Evolutionary conservation across 30 jellyfish, hydroid and myxozoan genomes (phyloP), one percentile per base, ranked within the genome.

Genomic region (Catostylus mosaicus): DNA sequence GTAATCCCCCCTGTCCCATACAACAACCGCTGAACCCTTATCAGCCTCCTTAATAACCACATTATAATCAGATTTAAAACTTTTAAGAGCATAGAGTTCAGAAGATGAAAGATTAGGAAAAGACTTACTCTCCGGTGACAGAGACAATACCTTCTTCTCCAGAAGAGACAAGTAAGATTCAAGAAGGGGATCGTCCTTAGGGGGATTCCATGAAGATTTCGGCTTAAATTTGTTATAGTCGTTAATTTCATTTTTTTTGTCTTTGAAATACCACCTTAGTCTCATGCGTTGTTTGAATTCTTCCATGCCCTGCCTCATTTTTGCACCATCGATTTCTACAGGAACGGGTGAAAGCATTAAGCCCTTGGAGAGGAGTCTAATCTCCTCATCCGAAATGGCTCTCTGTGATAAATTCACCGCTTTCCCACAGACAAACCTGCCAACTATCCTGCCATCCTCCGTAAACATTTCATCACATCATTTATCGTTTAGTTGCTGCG

Each of bases 1-100:
- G 19, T 79, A 79, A 66, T 79, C 90, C 73, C 36, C 90, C 74
- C 82, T 35, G 74, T 79, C 82, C 90, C 90, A 79, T 4, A 79
- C 90, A 23, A 79, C 90, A 79, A 79, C 90, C 3, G 82, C 87
- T 6, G 78, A 77, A 0, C 88, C 88, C 48, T 56, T 77, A 30
- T 77, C 88, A 20, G 88, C 88, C 52, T 77, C 88, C 68, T 56
- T 77, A 14, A 77, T 77, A 2, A 69, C 70, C 23, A 71, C 23
- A 35, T 29, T 51, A 59, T 22, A 0, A 71, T 71, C 83, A 45
- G 51, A 71, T 51, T 71, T 71, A 31, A 45, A 54, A n/a, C 48
- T 27, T 40, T 43, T 82, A 23, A 62, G 51, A 78, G 81, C 65
- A 35, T n/a, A 31, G 11, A n/a, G 75, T 62, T 78, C 89, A 8